Base-by-base conservation (phyloP, 2,888 invertebrate species). In the Vesta saturnalis region DNA sequence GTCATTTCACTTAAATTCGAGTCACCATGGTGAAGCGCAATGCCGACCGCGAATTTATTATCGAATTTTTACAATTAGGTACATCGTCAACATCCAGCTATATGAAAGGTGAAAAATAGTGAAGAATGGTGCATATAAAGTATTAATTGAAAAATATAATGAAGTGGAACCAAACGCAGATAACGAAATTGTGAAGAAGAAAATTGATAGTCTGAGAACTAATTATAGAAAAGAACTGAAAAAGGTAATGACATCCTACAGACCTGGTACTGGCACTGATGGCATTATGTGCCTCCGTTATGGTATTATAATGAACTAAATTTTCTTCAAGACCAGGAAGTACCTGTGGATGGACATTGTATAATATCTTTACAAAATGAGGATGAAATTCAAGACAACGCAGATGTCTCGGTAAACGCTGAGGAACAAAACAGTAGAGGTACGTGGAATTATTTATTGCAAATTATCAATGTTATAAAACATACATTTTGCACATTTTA, bases 261-360 rank as follows among this genome's bases (percentile, higher is more conserved):
- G 12, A 3, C 10, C 43, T 43, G n/a, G 14, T 5, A 43, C n/a
- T 8, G n/a, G n/a, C n/a, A n/a, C 43, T 43, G 43, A 43, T 43
- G 14, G 14, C 30, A 30, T 30, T 43, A 43, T 2, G 43, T 43
- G n/a, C 43, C 43, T n/a, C 8, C 23, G 8, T 23, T 23, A 43
- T 43, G 43, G 43, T 43, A 43, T n/a, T 43, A 43, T 43, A 43
- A 43, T 43, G 43, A 43, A 43, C n/a, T 43, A 43, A 43, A n/a
- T n/a, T n/a, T 43, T 43, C 3, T 43, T n/a, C 43, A 43, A 43
- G 43, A 43, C 2, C 43, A 43, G 43, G 43, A 43, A n/a, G 43
- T 43, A 43, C 10, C 43, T n/a, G n/a, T 43, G 43, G 43, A 43
- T 8, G 14, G 43, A 43, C 10, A 3, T 43, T 43, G 5, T 8